Evolutionary conservation across 2,888 invertebrate genomes (phyloP).

Genomic region (Orthonevra nobilis): DNA sequence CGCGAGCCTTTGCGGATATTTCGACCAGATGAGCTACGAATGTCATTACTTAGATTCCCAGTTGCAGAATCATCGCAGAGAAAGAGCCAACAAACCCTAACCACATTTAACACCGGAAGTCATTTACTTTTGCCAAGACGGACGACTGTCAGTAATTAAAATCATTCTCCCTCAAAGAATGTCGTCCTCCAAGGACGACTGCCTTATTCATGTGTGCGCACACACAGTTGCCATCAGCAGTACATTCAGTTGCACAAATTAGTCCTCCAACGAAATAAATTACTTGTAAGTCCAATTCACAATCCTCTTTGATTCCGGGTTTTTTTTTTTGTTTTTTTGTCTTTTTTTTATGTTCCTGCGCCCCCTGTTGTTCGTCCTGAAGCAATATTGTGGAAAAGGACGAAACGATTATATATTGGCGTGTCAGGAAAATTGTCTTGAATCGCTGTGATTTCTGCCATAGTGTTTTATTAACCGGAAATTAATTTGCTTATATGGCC

Average conservation of each 20-base stretch:
- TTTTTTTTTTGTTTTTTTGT: not conserved
- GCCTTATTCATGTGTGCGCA: constrained; percentile 8
- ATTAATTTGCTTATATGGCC: constrained; percentile 57
- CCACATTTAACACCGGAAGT: constrained; percentile 15
- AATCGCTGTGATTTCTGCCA: constrained; percentile 60
- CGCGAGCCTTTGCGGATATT: too few species aligned
- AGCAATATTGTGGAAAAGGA: constrained; percentile 12
- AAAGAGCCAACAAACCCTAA: not conserved
- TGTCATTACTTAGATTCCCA: too few species aligned
- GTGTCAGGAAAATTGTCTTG: constrained; percentile 59
- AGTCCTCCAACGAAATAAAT: constrained; percentile 49
- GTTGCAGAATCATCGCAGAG: too few species aligned
- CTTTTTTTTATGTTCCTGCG: not conserved
- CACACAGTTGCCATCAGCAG: not conserved
- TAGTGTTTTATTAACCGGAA: constrained; percentile 62
- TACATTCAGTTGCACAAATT: constrained; percentile 28
- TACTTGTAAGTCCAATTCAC: constrained; percentile 40
- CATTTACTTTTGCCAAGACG: constrained; percentile 24
- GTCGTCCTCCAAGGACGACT: constrained; percentile 13
- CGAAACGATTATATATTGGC: constrained; percentile 49
- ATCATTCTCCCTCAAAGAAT: constrained; percentile 13
- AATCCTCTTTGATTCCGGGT: constrained; percentile 15
- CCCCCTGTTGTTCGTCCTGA: not conserved
- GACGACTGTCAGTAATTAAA: constrained; percentile 45
- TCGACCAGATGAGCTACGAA: too few species aligned